A percentile compares a stretch with the other conserved stretches of the same genome.
Conservation (phyloP, 2,113 vertebrate genomes). For the Fulmarus glacialis region DNA sequence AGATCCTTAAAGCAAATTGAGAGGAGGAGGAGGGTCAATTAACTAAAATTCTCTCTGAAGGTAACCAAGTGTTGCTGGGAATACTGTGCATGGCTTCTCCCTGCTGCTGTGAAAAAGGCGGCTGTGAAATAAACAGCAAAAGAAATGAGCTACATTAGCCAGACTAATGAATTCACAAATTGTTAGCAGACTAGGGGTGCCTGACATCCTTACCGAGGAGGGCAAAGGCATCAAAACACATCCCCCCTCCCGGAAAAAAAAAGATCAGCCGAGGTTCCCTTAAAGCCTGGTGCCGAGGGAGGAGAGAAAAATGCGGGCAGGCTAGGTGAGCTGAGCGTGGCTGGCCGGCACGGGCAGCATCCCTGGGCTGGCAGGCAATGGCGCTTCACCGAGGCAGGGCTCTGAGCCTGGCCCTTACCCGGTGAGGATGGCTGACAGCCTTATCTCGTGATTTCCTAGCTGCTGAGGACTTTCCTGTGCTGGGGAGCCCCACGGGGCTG, state of each 20-base stretch:
- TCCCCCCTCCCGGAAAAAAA: background rate
- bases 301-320: background rate
- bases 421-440: slow-evolving; percentile 40
- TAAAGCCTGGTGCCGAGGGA: background rate
- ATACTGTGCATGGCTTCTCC: background rate
- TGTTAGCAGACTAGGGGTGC: background rate
- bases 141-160: background rate
- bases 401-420: background rate
- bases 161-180: background rate
- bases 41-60: background rate
- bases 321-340: background rate
- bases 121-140: background rate
- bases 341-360: background rate
- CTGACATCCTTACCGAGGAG: background rate
- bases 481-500: slow-evolving; percentile 1
- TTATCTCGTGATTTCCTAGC: background rate
- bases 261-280: background rate
- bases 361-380: background rate
- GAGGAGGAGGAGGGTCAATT: background rate
- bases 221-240: background rate
- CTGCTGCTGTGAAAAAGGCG: accelerated
- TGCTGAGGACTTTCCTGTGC: slow-evolving; percentile 27
- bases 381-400: background rate
- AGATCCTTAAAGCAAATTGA: background rate
- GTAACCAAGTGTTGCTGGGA: background rate